Evolutionary conservation across 2,797 vertebrate species (phyloP).

Genomic region (Antennarius maculatus): DNA sequence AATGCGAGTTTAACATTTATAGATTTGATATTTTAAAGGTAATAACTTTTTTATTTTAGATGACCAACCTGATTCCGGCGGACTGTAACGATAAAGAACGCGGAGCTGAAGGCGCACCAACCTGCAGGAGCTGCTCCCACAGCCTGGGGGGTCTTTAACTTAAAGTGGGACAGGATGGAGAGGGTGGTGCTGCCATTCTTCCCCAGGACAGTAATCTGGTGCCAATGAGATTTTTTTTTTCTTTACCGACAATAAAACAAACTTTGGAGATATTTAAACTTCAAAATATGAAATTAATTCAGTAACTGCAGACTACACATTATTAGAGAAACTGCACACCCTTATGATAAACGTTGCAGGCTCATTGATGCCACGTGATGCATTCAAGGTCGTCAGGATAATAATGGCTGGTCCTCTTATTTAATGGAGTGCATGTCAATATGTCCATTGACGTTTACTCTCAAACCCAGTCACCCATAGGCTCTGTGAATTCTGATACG

Average conservation of each 20-base stretch:
- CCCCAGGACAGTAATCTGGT: neutral
- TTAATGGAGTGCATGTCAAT: no score
- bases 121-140: conserved; percentile 52
- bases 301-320: neutral
- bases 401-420: conserved; percentile 9
- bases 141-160: conserved; percentile 47
- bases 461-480: no score
- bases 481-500: no score
- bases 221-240: conserved; percentile 19
- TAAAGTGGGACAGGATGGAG: conserved; percentile 42
- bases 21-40: no score
- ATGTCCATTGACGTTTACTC: no score
- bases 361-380: neutral
- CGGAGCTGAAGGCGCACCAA: conserved; percentile 35
- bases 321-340: neutral
- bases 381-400: conserved; percentile 26
- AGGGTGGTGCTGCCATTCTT: conserved; percentile 20
- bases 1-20: neutral
- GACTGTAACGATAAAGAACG: neutral
- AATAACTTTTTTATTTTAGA: neutral
- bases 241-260: conserved; percentile 25
- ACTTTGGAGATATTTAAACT: conserved; percentile 24
- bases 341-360: neutral
- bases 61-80: neutral
- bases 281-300: neutral